Conservation (phyloP, 2,797 vertebrate genomes). For the Bovichtus variegatus region DNA sequence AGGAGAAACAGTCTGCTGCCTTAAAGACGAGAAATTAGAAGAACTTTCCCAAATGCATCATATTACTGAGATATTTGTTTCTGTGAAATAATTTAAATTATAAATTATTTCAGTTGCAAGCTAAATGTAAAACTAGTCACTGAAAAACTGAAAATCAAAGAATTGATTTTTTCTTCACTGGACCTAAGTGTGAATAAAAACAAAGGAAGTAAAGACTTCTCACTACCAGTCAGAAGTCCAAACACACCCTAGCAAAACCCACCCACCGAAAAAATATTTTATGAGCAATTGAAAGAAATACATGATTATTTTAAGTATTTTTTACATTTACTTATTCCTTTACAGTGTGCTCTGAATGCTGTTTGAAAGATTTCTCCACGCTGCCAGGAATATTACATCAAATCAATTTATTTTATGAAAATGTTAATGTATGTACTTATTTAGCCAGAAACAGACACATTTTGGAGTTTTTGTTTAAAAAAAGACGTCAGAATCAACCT, state of each 20-base stretch:
- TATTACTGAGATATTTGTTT: background rate
- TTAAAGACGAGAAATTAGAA: background rate
- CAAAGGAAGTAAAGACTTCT: background rate
- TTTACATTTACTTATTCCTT: background rate
- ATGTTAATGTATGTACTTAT: background rate
- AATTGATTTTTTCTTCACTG: background rate
- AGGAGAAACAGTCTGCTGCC: conserved; percentile 40
- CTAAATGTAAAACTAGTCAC: background rate
- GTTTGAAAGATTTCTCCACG: background rate
- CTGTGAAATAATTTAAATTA: background rate
- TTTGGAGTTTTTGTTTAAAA: background rate
- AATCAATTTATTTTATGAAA: background rate
- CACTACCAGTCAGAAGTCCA: background rate
- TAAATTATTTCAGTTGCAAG: background rate
- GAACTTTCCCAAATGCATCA: conserved; percentile 4
- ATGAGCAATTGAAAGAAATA: background rate
- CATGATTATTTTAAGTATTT: background rate
- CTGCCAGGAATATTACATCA: background rate
- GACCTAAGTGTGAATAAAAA: background rate
- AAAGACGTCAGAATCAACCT: background rate
- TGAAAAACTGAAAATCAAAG: background rate
- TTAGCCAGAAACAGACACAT: background rate
- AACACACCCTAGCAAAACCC: background rate
- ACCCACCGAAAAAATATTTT: background rate
- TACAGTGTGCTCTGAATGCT: background rate